A percentile compares a stretch with the other conserved stretches of the same genome.
Conservation (phyloP, 2,113 vertebrate species). For the Lampris incognitus region DNA sequence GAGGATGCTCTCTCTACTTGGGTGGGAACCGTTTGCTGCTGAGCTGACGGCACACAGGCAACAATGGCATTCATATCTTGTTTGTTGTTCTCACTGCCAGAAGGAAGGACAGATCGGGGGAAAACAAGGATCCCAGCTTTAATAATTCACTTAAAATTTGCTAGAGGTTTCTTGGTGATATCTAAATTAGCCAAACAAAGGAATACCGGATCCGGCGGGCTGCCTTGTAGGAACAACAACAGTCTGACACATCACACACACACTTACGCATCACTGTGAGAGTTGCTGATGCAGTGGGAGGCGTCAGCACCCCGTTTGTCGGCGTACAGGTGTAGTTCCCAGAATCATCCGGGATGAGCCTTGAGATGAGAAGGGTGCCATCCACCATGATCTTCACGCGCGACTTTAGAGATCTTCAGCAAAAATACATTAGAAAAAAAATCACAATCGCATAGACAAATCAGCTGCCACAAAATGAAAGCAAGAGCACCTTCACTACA, state of each 20-base stretch:
- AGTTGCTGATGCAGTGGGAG: constrained; percentile 89
- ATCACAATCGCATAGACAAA: constrained; percentile 3
- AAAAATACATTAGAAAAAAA: constrained; percentile 15
- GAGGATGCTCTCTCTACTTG: no score
- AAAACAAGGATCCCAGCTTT: no score
- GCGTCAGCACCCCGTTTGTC: constrained; percentile 88
- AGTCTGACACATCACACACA: constrained; percentile 2
- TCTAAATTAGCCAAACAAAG: no score
- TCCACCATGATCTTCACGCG: constrained; percentile 94
- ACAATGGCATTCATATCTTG: no score
- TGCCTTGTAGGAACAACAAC: constrained; percentile 6
- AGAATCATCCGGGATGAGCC: constrained; percentile 84
- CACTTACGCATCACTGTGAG: constrained; percentile 91
- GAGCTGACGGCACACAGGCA: no score
- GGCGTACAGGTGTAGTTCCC: constrained; percentile 92
- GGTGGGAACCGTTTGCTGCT: no score
- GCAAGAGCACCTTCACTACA: background rate
- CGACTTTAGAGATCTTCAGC: constrained; percentile 86
- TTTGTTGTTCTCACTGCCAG: no score
- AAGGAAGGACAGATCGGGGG: no score
- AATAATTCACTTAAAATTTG: no score
- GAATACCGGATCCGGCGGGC: background rate
- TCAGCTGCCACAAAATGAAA: constrained; percentile 12
- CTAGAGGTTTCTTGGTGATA: no score
- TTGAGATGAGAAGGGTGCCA: constrained; percentile 89